Percentiles rank a stretch among this genome's conserved stretches.
These are phyloP conservation scores for Vulpes ferrilata DNA, from an alignment of 2,113 vertebrate genomes.

Conservation along the genomic window DNA sequence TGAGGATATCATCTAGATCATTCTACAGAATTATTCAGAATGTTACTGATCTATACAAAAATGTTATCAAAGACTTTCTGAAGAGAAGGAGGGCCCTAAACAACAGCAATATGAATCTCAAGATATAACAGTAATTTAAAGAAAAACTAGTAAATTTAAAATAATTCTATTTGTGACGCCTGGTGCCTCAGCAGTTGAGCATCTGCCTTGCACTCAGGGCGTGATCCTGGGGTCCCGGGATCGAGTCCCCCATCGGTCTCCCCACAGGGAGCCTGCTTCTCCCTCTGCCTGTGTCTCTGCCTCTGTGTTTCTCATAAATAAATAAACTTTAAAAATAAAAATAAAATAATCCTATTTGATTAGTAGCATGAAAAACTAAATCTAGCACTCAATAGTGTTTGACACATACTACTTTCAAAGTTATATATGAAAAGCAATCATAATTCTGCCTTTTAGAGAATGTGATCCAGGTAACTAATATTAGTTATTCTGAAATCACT, in stretches of 20 bases:
- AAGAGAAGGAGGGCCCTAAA: background rate
- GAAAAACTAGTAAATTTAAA: slow-evolving; percentile 22
- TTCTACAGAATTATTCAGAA: background rate
- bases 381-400: background rate
- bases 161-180: background rate
- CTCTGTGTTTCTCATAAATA: too few relatives aligned
- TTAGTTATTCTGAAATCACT: background rate
- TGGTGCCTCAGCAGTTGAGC: too few relatives aligned
- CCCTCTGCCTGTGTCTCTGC: too few relatives aligned
- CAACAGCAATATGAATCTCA: background rate
- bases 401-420: background rate
- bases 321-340: too few relatives aligned
- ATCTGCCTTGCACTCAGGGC: too few relatives aligned
- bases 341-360: background rate
- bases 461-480: background rate
- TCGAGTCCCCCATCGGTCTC: too few relatives aligned
- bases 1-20: background rate
- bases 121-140: background rate
- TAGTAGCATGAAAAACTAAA: background rate
- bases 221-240: too few relatives aligned
- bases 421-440: background rate
- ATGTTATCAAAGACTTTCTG: background rate
- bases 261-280: too few relatives aligned
- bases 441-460: background rate
- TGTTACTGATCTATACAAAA: background rate